phyloP scores from a whole-genome alignment of 2,888 invertebrate species.

The Helobdella robusta region DNA sequence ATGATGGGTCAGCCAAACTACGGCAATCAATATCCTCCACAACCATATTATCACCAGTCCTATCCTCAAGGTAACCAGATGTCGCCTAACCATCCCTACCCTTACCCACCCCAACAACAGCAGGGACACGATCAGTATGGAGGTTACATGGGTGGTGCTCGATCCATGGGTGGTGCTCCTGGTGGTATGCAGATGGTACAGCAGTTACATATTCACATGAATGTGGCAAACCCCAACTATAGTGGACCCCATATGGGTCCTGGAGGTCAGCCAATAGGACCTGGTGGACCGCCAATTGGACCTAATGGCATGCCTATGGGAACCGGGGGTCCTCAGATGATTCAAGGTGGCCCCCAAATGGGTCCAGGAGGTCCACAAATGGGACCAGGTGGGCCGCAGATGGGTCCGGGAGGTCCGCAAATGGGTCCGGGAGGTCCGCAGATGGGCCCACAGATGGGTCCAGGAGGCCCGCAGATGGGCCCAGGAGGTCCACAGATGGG shows the following conservation, averaged over 20 bases:
- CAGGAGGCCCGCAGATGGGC: background rate
- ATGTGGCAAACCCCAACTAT: no score
- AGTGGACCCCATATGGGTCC: constrained; percentile 19
- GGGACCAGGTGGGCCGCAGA: background rate
- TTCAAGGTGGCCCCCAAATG: constrained; percentile 14
- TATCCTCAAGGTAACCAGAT: constrained; percentile 21
- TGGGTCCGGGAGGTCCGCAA: constrained; percentile 8
- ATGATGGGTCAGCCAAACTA: constrained; percentile 18
- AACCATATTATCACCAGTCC: constrained; percentile 11
- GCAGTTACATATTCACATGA: no score
- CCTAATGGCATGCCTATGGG: background rate
- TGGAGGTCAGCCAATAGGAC: constrained; percentile 1
- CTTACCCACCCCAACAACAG: background rate
- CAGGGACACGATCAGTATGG: constrained; percentile 18
- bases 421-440: constrained; percentile 8
- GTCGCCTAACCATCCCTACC: background rate
- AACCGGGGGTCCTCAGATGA: constrained; percentile 7
- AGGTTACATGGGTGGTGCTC: constrained; percentile 15
- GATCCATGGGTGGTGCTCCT: constrained; percentile 11
- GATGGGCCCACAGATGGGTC: constrained; percentile 15
- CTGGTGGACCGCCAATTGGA: background rate
- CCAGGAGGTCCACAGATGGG: constrained; percentile 15
- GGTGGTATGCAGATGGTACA: constrained; percentile 6
- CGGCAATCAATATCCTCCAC: background rate
- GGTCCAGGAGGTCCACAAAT: constrained; percentile 12